These are phyloP conservation scores for Catagonus wagneri DNA, from an alignment of 2,113 vertebrate species.

Conservation along the genomic window DNA sequence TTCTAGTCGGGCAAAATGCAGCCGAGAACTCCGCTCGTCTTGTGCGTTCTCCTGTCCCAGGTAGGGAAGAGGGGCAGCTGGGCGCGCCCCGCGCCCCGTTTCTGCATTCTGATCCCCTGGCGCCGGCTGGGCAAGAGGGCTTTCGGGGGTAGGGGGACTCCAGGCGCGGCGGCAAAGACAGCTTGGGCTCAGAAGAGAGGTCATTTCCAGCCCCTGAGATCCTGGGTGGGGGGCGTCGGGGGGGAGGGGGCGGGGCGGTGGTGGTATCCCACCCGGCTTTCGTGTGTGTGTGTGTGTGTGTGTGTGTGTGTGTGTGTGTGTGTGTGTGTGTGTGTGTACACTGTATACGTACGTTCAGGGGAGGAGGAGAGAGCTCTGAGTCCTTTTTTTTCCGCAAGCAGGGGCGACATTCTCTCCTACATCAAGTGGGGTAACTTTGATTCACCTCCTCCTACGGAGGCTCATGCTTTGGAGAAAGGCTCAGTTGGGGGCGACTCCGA, in stretches of 20 bases:
- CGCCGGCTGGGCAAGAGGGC: constrained; percentile 45
- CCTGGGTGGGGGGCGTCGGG: neutral
- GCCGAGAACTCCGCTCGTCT: constrained; percentile 91
- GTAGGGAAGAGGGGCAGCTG: constrained; percentile 88
- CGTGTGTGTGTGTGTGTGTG: neutral
- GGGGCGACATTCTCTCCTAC: constrained; percentile 81
- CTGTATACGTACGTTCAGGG: neutral
- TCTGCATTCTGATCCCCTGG: constrained; percentile 49
- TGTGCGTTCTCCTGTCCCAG: constrained; percentile 95
- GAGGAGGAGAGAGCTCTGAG: neutral
- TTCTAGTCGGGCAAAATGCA: constrained; percentile 95
- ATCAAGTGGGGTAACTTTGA: constrained; percentile 89
- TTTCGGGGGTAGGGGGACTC: constrained; percentile 68
- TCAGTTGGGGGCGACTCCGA: constrained; percentile 66
- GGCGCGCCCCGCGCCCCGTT: constrained; percentile 54
- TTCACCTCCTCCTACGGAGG: constrained; percentile 79
- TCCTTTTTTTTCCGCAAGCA: constrained; percentile 63
- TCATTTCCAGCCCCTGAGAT: neutral
- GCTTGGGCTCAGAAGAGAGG: neutral
- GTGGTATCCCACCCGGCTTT: neutral
- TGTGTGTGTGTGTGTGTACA: constrained; percentile 30
- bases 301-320: constrained; percentile 31
- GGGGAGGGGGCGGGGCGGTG: neutral
- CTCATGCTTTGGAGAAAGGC: constrained; percentile 57
- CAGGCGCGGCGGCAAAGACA: constrained; percentile 41